These are phyloP conservation scores for Augiades crinisus DNA, from an alignment of 2,888 invertebrate genomes.

Conservation along the genomic window DNA sequence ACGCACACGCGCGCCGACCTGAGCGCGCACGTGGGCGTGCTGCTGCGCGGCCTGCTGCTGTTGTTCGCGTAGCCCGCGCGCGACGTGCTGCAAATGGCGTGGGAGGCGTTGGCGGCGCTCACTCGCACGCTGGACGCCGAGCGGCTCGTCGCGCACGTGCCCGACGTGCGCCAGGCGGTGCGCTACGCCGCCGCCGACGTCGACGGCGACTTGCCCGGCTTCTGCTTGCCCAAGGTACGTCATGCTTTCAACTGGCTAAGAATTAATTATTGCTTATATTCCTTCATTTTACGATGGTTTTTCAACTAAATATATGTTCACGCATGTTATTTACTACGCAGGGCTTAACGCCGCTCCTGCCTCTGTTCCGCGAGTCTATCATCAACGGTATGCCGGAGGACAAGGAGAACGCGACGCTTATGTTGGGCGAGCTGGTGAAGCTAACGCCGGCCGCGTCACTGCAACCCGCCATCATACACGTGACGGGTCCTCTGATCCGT, in stretches of 20 bases:
- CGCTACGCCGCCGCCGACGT: conserved; percentile 93
- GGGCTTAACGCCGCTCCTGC: conserved; percentile 96
- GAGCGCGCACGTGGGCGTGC: conserved; percentile 91
- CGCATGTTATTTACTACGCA: conserved; percentile 41
- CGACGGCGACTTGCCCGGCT: conserved; percentile 92
- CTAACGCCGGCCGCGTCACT: conserved; percentile 93
- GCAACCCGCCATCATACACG: conserved; percentile 97
- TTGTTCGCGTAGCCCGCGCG: conserved; percentile 91
- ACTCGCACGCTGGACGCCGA: conserved; percentile 93
- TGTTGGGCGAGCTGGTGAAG: conserved; percentile 91
- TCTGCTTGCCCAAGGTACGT: conserved; percentile 95
- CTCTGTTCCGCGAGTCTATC: conserved; percentile 97
- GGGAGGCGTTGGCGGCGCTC: conserved; percentile 94
- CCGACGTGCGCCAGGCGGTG: conserved; percentile 96
- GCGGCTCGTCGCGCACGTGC: conserved; percentile 92
- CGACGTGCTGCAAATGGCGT: conserved; percentile 88
- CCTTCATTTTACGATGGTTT: no score
- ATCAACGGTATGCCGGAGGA: conserved; percentile 97
- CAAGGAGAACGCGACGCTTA: conserved; percentile 97
- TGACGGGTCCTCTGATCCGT: conserved; percentile 98
- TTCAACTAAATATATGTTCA: no score
- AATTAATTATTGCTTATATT: no score
- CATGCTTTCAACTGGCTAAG: no score
- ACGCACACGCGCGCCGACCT: conserved; percentile 94
- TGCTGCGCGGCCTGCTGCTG: conserved; percentile 92